Conservation (phyloP, 2,797 vertebrate genomes). For the Cichlasoma orientale region DNA sequence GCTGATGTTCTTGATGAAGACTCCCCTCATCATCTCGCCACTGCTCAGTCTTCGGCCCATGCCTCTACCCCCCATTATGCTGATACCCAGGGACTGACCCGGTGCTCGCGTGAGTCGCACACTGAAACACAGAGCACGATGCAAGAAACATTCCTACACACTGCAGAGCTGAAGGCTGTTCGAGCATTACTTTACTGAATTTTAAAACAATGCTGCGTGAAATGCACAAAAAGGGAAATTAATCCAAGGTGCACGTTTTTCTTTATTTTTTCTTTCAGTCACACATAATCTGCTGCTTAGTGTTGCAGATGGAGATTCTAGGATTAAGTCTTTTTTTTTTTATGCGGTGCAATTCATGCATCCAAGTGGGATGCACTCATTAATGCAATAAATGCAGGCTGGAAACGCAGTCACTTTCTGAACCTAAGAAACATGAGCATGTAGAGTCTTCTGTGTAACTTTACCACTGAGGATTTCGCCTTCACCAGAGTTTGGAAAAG, state of each 20-base stretch:
- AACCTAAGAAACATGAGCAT: slow-evolving; percentile 31
- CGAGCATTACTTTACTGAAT: not conserved
- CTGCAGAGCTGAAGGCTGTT: slow-evolving; percentile 8
- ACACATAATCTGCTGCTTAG: slow-evolving; percentile 17
- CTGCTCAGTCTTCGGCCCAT: slow-evolving; percentile 94
- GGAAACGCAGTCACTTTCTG: slow-evolving; percentile 25
- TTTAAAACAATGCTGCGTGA: slow-evolving; percentile 28
- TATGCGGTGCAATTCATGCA: slow-evolving; percentile 48
- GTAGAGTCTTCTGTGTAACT: slow-evolving; percentile 41
- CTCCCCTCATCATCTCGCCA: slow-evolving; percentile 95
- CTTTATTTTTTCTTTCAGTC: not conserved
- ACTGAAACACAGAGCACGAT: slow-evolving; percentile 71
- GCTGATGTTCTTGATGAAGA: slow-evolving; percentile 96
- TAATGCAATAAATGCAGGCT: slow-evolving; percentile 57
- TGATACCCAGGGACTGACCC: slow-evolving; percentile 92
- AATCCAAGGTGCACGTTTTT: slow-evolving; percentile 21
- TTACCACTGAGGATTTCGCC: slow-evolving; percentile 23
- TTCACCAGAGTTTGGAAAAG: not conserved
- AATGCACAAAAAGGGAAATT: slow-evolving; percentile 33
- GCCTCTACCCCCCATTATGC: slow-evolving; percentile 94
- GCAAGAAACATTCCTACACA: slow-evolving; percentile 16
- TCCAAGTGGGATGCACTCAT: slow-evolving; percentile 32
- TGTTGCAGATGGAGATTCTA: slow-evolving; percentile 39
- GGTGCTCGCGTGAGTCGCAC: slow-evolving; percentile 88
- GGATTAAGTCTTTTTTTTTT: slow-evolving; percentile 63